phyloP scores from a whole-genome alignment of 1,140 invertebrate species.

The Doryteuthis pealeii region DNA sequence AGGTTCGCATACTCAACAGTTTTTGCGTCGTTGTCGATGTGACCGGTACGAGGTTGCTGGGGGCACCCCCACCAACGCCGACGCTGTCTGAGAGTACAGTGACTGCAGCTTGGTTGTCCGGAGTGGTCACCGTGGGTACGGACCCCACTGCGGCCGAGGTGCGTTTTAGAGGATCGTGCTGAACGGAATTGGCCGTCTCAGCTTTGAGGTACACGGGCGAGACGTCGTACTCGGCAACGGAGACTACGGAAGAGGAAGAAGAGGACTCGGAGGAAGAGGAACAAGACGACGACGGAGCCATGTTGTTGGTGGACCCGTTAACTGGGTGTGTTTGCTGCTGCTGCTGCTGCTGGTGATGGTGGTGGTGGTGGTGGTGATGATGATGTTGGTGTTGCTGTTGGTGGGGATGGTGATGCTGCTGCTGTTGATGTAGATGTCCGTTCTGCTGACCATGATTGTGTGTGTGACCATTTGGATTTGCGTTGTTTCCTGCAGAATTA shows the following conservation, averaged over 20 bases:
- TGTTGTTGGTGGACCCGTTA: neutral
- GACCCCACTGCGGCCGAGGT: no score
- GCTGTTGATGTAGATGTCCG: neutral
- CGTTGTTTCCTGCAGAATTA: neutral
- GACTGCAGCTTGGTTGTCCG: slow-evolving; percentile 9
- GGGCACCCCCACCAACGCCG: neutral
- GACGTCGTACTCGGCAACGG: neutral
- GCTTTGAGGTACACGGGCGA: neutral
- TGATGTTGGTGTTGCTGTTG: neutral
- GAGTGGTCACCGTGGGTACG: no score
- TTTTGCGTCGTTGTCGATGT: slow-evolving; percentile 15
- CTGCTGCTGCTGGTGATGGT: neutral
- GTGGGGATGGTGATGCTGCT: neutral
- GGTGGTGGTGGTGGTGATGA: neutral
- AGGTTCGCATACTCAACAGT: slow-evolving; percentile 26
- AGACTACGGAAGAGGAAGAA: neutral
- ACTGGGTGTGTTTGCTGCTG: neutral
- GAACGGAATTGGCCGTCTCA: neutral
- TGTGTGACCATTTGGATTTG: neutral
- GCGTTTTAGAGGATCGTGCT: no score
- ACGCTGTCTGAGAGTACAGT: slow-evolving; percentile 18
- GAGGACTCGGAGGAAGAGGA: neutral
- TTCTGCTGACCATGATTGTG: neutral
- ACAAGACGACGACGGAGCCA: neutral
- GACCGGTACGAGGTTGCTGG: slow-evolving; percentile 1